A percentile compares a stretch with the other conserved stretches of the same genome.
Conservation (phyloP, 2,888 invertebrate species). For the Cephus sareptanus region DNA sequence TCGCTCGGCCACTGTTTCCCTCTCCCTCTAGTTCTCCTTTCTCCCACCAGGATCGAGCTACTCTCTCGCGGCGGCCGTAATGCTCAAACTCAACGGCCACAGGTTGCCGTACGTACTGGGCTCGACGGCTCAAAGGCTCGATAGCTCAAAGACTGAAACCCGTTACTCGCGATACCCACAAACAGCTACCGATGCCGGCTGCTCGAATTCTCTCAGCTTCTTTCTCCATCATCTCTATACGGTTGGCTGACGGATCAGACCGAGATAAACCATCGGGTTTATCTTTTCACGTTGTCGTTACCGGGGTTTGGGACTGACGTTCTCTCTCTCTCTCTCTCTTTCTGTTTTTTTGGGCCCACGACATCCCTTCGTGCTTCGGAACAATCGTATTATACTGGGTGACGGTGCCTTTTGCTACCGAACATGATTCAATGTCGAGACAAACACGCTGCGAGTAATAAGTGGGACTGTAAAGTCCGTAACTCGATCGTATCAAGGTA, state of each 20-base stretch:
- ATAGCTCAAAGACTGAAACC: slow-evolving; percentile 10
- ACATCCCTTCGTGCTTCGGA: slow-evolving; percentile 8
- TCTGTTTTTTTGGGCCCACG: background rate
- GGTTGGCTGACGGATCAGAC: slow-evolving; percentile 33
- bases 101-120: slow-evolving; percentile 11
- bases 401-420: slow-evolving; percentile 14
- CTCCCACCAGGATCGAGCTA: background rate
- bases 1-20: slow-evolving; percentile 5
- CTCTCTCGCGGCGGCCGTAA: background rate
- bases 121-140: background rate
- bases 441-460: background rate
- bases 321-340: slow-evolving; percentile 14
- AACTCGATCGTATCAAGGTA: background rate
- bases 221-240: slow-evolving; percentile 16
- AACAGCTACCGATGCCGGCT: slow-evolving; percentile 21
- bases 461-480: background rate
- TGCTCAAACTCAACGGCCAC: background rate
- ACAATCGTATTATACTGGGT: slow-evolving; percentile 15
- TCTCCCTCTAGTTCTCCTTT: background rate
- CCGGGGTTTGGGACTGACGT: background rate
- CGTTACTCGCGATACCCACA: slow-evolving; percentile 21
- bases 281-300: background rate
- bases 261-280: slow-evolving; percentile 29
- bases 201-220: background rate
- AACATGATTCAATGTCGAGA: background rate